phyloP scores from a whole-genome alignment of 2,888 invertebrate genomes.

The Spodoptera littoralis region DNA sequence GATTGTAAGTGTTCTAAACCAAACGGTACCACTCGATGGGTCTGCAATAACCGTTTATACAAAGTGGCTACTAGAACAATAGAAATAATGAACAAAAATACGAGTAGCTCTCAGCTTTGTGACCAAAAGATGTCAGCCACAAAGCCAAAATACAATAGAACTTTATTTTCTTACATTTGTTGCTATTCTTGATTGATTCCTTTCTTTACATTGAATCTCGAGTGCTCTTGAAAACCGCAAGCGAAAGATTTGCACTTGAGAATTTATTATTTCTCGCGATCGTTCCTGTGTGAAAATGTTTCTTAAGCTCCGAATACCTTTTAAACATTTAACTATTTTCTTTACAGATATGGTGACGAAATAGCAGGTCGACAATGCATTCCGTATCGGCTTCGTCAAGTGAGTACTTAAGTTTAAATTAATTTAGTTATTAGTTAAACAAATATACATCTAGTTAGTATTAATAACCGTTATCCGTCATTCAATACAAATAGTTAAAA shows the following conservation, averaged over 20 bases:
- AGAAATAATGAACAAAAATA: slow-evolving; percentile 76
- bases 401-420: slow-evolving; percentile 58
- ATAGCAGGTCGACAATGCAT: slow-evolving; percentile 66
- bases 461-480: neutral
- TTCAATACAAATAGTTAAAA: neutral
- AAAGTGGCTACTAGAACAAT: slow-evolving; percentile 78
- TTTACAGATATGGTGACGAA: slow-evolving; percentile 60
- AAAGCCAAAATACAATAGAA: slow-evolving; percentile 70
- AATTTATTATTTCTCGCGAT: slow-evolving; percentile 67
- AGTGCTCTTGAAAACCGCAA: slow-evolving; percentile 72
- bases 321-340: slow-evolving; percentile 16
- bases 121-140: slow-evolving; percentile 80
- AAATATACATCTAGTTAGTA: neutral
- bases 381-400: slow-evolving; percentile 74
- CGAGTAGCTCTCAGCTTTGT: slow-evolving; percentile 78
- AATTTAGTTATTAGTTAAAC: neutral
- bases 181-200: slow-evolving; percentile 78
- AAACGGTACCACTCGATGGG: slow-evolving; percentile 69
- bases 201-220: slow-evolving; percentile 66
- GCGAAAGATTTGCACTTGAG: slow-evolving; percentile 57
- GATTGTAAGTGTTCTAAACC: slow-evolving; percentile 61
- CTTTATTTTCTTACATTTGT: slow-evolving; percentile 85
- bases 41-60: slow-evolving; percentile 73
- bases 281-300: slow-evolving; percentile 62
- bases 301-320: slow-evolving; percentile 7